A percentile compares a stretch with the other conserved stretches of the same genome.
phyloP scores from a whole-genome alignment of 2,888 invertebrate genomes.

The Lasius platythorax region DNA sequence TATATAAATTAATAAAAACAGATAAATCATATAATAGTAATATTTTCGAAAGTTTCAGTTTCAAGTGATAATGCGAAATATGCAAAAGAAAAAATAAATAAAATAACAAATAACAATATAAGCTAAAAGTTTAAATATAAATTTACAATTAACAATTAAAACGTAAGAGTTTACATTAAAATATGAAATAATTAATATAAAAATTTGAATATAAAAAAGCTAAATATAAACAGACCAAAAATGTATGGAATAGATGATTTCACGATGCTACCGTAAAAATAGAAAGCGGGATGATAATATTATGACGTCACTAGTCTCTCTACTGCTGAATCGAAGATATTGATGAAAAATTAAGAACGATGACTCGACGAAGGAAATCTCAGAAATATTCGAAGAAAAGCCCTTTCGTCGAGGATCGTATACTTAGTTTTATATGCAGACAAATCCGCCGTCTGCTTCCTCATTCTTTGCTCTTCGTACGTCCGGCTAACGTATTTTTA shows the following conservation, averaged over 20 bases:
- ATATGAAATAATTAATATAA: slow-evolving; percentile 3
- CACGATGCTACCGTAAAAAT: background rate
- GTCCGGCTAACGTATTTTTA: slow-evolving; percentile 44
- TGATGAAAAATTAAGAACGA: slow-evolving; percentile 3
- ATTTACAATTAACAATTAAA: slow-evolving; percentile 15
- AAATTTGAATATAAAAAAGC: background rate
- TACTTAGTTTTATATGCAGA: slow-evolving; percentile 33
- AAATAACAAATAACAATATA: background rate
- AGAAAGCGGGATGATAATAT: background rate
- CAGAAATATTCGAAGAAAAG: slow-evolving; percentile 24
- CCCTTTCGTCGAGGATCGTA: slow-evolving; percentile 28
- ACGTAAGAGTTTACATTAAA: background rate
- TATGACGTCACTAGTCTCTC: background rate
- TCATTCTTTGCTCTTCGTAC: slow-evolving; percentile 23
- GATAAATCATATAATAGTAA: background rate
- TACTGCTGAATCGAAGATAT: background rate
- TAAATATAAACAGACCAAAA: background rate
- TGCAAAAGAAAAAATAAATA: background rate
- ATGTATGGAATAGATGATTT: background rate
- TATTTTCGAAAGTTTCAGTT: background rate
- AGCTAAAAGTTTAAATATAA: background rate
- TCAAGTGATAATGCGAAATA: background rate
- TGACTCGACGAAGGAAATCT: background rate
- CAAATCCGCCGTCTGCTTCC: slow-evolving; percentile 24
- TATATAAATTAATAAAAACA: background rate